These are phyloP conservation scores for Peromyscus nudipes DNA, from an alignment of 2,797 vertebrate genomes.

Conservation along the genomic window DNA sequence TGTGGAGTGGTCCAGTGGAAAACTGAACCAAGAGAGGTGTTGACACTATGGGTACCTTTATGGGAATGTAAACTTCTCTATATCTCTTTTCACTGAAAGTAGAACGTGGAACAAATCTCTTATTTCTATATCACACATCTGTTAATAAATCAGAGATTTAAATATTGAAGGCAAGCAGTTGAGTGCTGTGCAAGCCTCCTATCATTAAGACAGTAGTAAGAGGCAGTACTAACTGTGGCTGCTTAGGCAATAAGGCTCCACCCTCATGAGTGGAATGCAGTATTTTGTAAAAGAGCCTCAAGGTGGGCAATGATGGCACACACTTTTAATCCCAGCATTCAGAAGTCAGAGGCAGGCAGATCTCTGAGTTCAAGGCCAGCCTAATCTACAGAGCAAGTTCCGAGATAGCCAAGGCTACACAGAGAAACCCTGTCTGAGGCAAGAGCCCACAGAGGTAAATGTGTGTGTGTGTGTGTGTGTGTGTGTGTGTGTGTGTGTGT, in stretches of 20 bases:
- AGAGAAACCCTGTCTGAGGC: too few species aligned
- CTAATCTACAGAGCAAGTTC: neutral
- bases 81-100: neutral
- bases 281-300: neutral
- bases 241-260: fast-evolving
- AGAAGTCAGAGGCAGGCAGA: neutral
- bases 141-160: neutral
- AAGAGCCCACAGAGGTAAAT: too few species aligned
- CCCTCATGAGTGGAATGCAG: neutral
- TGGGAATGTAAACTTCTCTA: neutral
- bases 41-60: neutral
- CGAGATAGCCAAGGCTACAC: neutral
- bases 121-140: neutral
- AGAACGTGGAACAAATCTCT: neutral
- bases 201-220: too few species aligned
- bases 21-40: neutral
- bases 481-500: too few species aligned
- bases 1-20: neutral
- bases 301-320: neutral
- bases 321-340: neutral
- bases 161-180: neutral
- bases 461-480: too few species aligned
- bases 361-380: neutral
- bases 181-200: neutral
- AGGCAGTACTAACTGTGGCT: neutral